Base-by-base conservation (phyloP, 2,113 vertebrate species). In the Dicrurus megarhynchus region DNA sequence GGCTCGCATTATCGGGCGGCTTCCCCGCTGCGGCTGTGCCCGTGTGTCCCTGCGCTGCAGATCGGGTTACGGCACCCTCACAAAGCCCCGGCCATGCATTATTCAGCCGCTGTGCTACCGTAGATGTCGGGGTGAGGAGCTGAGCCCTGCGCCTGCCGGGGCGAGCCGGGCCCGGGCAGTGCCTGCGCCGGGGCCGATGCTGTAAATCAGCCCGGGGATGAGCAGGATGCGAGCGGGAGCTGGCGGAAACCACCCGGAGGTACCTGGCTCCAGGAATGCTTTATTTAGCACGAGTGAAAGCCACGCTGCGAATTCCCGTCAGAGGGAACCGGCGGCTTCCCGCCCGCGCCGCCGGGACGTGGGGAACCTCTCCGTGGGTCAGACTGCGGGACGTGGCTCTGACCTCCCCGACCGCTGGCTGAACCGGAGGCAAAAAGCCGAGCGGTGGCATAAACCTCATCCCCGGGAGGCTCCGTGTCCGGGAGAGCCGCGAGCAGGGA, bases 81-180 rank as follows among this genome's bases (percentile, higher is more conserved):
- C 97, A 97, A 96, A 96, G 93, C 59, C 13, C 84, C 87, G 19
- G 69, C 47, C 97, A 97, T 97, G 89, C 75, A 97, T 98, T 97
- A 98, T 97, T 97, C 94, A 97, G 89, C 87, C 23, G 18, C 55
- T 10, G 67, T 11, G 71, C 94, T 87, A 80, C 92, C 15, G 78
- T 87, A 77, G 79, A 79, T 37, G 85, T 28, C 9, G 82, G 95
- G n/a, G 35, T 18, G 94, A 9, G 30, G 91, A 71, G 88, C 84
- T 5, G 91, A 90, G 53, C 79, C 61, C 69, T 7, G 6, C 3
- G 13, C 76, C 59, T 14, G 60, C 70, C 10, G 1, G 44, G 65
- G 46, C 57, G 20, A 50, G 63, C 64, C 30, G 91, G 78, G 89
- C 55, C 68, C 19, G 13, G n/a, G 16, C 30, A 77, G 77, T 9